phyloP scores from a whole-genome alignment of 2,888 invertebrate species.

The Lutraria lutraria region DNA sequence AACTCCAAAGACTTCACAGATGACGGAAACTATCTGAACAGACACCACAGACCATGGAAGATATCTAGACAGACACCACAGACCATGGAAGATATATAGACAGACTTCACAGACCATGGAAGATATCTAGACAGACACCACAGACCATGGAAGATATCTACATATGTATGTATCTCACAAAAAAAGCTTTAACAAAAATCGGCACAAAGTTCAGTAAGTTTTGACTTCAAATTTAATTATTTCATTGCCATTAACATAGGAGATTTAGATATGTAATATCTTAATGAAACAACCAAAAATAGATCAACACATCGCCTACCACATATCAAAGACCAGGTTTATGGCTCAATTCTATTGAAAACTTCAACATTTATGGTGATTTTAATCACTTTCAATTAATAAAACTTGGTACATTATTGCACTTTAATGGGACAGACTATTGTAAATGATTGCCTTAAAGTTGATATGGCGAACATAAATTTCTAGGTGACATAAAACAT shows the following conservation, averaged over 20 bases:
- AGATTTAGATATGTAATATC: slow-evolving; percentile 7
- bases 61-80: too few relatives aligned
- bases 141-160: too few relatives aligned
- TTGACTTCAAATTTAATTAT: too few relatives aligned
- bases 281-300: slow-evolving; percentile 7
- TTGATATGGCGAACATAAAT: slow-evolving; percentile 13
- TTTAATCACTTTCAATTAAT: slow-evolving; percentile 62
- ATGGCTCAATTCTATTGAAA: not conserved
- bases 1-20: too few relatives aligned
- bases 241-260: not conserved
- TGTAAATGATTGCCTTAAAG: slow-evolving; percentile 27
- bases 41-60: too few relatives aligned
- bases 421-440: slow-evolving; percentile 28
- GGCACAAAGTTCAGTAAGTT: too few relatives aligned
- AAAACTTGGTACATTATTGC: slow-evolving; percentile 39
- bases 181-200: too few relatives aligned
- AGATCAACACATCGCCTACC: not conserved
- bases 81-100: too few relatives aligned
- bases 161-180: too few relatives aligned
- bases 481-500: slow-evolving; percentile 7
- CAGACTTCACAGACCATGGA: too few relatives aligned
- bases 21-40: too few relatives aligned
- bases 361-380: slow-evolving; percentile 40
- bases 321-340: slow-evolving; percentile 25
- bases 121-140: too few relatives aligned